phyloP scores from a whole-genome alignment of 2,797 vertebrate species.

The Myiotriccus ornatus region DNA sequence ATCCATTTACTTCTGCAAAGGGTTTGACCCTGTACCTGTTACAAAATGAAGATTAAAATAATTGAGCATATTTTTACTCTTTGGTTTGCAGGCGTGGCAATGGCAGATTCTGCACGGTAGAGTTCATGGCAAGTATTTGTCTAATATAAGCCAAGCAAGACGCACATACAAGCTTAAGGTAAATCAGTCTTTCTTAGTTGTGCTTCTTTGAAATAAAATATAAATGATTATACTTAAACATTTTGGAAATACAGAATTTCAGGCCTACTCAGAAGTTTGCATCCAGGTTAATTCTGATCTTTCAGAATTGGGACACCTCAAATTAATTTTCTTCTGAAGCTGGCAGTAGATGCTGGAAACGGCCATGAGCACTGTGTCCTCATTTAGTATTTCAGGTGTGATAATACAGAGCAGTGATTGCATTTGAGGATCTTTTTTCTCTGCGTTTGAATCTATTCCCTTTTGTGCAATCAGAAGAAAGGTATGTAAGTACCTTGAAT shows the following conservation, averaged over 20 bases:
- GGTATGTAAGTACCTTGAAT: neutral
- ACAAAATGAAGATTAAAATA: neutral
- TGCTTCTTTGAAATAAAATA: neutral
- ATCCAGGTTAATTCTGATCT: neutral
- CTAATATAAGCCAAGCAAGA: constrained; percentile 10
- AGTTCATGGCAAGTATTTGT: constrained; percentile 32
- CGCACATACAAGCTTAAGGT: neutral
- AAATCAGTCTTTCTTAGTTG: constrained; percentile 11
- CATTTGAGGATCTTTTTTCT: neutral
- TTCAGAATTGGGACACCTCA: neutral
- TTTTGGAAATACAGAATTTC: neutral
- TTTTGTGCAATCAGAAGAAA: neutral
- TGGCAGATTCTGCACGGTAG: neutral
- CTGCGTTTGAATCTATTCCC: neutral
- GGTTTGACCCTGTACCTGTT: neutral
- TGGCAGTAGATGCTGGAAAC: neutral
- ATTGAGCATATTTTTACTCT: constrained; percentile 22
- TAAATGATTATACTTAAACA: neutral
- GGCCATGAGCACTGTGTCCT: neutral
- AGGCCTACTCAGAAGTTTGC: neutral
- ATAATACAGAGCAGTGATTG: neutral
- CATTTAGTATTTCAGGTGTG: neutral
- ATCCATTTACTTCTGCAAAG: neutral
- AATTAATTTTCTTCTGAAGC: neutral
- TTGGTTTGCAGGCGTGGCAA: neutral